Percentiles rank a stretch among this genome's conserved stretches.
phyloP scores from a whole-genome alignment of 2,113 vertebrate genomes.

The Zapornia atra region DNA sequence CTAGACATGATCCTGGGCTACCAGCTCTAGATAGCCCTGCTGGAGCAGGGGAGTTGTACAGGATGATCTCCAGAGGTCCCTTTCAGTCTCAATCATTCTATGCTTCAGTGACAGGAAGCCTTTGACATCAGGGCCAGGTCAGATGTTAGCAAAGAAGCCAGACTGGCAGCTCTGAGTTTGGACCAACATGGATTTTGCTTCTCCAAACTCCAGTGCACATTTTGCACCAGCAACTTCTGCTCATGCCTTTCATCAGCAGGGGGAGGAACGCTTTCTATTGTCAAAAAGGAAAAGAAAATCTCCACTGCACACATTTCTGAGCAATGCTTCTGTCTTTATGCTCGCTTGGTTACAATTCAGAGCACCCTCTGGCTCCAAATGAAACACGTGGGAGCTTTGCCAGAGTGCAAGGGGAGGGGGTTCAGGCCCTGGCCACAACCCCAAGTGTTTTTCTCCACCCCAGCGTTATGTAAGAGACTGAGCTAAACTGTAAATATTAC shows the following conservation, averaged over 20 bases:
- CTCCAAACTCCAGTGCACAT: not conserved
- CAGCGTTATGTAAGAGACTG: not conserved
- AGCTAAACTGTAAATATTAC: conserved; percentile 49
- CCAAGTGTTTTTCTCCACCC: not conserved
- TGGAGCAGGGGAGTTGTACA: not conserved
- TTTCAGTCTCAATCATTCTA: not conserved
- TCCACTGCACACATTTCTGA: not conserved
- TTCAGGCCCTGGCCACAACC: not conserved
- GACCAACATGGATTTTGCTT: not conserved
- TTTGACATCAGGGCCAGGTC: not conserved
- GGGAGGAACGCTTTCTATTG: accelerated
- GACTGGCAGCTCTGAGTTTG: not conserved
- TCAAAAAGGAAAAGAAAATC: not conserved
- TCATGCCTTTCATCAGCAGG: not conserved
- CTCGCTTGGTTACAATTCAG: not conserved
- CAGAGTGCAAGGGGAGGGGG: not conserved
- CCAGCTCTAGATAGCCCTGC: not conserved
- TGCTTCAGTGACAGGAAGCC: not conserved
- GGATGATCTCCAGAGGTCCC: not conserved
- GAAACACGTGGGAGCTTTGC: not conserved
- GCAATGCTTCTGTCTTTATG: not conserved
- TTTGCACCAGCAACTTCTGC: not conserved
- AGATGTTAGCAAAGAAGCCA: not conserved
- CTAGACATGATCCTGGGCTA: not conserved
- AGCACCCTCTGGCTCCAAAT: not conserved